Evolutionary conservation across 2,113 vertebrate species (phyloP).

Genomic region (Zosterops borbonicus): DNA sequence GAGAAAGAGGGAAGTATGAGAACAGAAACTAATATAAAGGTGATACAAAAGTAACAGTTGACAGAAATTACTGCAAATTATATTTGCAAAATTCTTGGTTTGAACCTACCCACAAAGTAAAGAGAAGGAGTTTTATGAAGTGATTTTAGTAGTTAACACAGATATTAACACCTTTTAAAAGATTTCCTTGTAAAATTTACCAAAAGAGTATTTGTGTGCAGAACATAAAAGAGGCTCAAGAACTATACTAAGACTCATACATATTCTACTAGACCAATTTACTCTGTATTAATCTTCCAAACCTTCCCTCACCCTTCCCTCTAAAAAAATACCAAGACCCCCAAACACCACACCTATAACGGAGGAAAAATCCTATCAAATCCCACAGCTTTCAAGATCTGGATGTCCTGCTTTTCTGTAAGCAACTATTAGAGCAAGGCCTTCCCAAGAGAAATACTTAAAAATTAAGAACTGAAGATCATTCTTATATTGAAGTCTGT

Average conservation of each 20-base stretch:
- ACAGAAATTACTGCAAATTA: neutral
- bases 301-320: neutral
- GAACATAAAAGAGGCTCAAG: neutral
- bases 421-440: neutral
- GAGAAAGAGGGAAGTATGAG: neutral
- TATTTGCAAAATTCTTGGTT: neutral
- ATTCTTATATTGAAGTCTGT: neutral
- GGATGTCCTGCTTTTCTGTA: neutral
- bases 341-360: neutral
- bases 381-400: neutral
- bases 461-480: neutral
- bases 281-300: neutral
- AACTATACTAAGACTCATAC: neutral
- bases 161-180: neutral
- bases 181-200: neutral
- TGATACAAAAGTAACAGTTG: neutral
- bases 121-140: neutral
- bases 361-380: neutral
- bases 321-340: neutral
- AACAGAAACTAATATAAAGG: neutral
- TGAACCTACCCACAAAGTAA: neutral
- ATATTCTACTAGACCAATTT: neutral
- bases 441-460: neutral
- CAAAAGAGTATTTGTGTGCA: neutral
- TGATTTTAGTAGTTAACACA: neutral